phyloP scores from a whole-genome alignment of 2,888 invertebrate species.

The Caenorhabditis panamensis region DNA sequence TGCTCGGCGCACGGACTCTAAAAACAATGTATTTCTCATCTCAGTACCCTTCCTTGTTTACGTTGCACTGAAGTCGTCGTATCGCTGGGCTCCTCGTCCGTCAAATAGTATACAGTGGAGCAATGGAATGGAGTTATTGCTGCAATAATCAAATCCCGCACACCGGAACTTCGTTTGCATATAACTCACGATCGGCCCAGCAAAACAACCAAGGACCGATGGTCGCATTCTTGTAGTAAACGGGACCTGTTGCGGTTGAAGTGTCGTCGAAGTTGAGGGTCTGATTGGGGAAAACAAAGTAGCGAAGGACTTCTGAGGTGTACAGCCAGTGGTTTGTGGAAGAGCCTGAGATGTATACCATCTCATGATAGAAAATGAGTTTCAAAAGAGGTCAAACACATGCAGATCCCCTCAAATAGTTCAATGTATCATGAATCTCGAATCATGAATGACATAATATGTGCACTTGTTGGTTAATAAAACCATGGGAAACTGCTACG shows the following conservation, averaged over 20 bases:
- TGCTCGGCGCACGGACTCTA: slow-evolving; percentile 77
- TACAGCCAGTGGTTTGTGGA: slow-evolving; percentile 80
- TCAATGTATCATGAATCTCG: too few relatives aligned
- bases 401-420: too few relatives aligned
- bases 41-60: slow-evolving; percentile 30
- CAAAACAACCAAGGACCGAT: slow-evolving; percentile 81
- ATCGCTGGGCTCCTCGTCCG: slow-evolving; percentile 78
- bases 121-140: slow-evolving; percentile 77
- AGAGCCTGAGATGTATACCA: too few relatives aligned
- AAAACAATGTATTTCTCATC: slow-evolving; percentile 20
- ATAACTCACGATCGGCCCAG: slow-evolving; percentile 79
- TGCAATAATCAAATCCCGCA: slow-evolving; percentile 45
- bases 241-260: slow-evolving; percentile 58
- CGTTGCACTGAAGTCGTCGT: slow-evolving; percentile 79
- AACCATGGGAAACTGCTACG: not conserved
- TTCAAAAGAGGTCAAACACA: too few relatives aligned
- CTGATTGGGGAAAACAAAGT: slow-evolving; percentile 78
- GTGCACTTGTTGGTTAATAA: not conserved
- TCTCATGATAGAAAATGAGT: too few relatives aligned
- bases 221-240: slow-evolving; percentile 79
- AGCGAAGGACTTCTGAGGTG: slow-evolving; percentile 80
- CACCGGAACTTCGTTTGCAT: not conserved
- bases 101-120: slow-evolving; percentile 71
- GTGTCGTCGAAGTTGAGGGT: slow-evolving; percentile 71
- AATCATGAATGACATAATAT: not conserved